Evolutionary conservation across 2,797 vertebrate species (phyloP).

Genomic region (Chanos chanos): DNA sequence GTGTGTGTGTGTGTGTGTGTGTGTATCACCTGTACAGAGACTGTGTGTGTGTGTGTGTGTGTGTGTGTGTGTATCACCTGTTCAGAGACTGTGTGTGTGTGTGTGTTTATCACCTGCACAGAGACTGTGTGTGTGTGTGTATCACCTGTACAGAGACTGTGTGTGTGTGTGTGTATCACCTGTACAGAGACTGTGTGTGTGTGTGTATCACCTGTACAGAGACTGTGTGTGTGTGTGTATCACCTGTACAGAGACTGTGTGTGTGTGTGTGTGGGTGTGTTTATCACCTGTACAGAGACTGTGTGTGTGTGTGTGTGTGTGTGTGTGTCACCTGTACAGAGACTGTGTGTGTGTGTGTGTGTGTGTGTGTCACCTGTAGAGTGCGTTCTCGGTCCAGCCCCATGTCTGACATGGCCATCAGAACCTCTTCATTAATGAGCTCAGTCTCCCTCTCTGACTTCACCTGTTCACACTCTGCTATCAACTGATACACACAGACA

Average conservation of each 20-base stretch:
- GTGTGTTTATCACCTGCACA: too few species aligned
- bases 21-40: too few species aligned
- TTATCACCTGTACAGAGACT: not conserved
- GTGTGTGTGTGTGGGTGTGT: not conserved
- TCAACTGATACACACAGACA: constrained; percentile 70
- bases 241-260: not conserved
- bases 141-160: too few species aligned
- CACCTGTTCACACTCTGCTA: constrained; percentile 91
- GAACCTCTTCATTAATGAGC: constrained; percentile 89
- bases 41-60: too few species aligned
- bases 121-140: too few species aligned
- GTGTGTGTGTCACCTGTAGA: constrained; percentile 75
- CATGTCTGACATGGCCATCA: constrained; percentile 94
- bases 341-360: constrained; percentile 7
- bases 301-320: not conserved
- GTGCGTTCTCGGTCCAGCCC: constrained; percentile 91
- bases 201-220: too few species aligned
- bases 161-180: too few species aligned
- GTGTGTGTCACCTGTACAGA: constrained; percentile 79
- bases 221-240: not conserved
- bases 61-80: too few species aligned
- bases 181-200: not conserved
- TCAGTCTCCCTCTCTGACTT: constrained; percentile 88
- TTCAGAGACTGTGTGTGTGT: too few species aligned
- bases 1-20: too few species aligned